Evolutionary conservation across 2,797 vertebrate species (phyloP).

Genomic region (Anguilla obscura): DNA sequence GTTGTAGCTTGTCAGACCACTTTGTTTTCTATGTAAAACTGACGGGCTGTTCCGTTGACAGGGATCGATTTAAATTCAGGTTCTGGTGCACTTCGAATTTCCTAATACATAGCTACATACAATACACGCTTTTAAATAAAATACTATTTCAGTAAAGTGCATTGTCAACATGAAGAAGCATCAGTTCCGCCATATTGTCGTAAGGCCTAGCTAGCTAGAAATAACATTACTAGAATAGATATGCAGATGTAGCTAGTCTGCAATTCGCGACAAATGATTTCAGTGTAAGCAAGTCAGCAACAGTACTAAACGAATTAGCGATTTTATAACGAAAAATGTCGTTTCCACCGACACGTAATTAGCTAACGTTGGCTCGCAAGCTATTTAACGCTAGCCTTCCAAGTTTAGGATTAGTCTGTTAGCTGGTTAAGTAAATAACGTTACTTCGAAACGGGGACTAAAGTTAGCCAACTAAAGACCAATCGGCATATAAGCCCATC

Average conservation of each 20-base stretch:
- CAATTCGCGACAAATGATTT: background rate
- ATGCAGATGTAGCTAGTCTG: background rate
- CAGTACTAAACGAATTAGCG: background rate
- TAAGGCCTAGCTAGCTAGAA: slow-evolving; percentile 31
- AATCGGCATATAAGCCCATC: slow-evolving; percentile 43
- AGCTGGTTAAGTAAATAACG: background rate
- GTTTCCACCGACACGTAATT: background rate
- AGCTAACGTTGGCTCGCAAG: slow-evolving; percentile 38
- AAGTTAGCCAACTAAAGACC: slow-evolving; percentile 37
- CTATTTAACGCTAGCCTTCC: slow-evolving; percentile 10
- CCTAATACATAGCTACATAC: background rate
- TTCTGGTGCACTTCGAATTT: background rate
- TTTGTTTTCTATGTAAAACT: background rate
- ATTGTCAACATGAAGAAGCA: slow-evolving; percentile 46
- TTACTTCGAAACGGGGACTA: background rate
- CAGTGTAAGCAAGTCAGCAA: background rate
- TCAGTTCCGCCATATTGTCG: slow-evolving; percentile 57
- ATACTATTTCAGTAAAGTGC: background rate
- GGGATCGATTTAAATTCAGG: background rate
- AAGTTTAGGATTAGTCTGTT: background rate
- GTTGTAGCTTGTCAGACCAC: background rate
- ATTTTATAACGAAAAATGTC: background rate
- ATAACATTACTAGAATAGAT: background rate
- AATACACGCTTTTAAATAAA: slow-evolving; percentile 36
- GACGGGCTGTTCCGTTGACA: background rate